Base-by-base conservation (phyloP, 2,797 vertebrate species). In the Catostomus latipinnis region DNA sequence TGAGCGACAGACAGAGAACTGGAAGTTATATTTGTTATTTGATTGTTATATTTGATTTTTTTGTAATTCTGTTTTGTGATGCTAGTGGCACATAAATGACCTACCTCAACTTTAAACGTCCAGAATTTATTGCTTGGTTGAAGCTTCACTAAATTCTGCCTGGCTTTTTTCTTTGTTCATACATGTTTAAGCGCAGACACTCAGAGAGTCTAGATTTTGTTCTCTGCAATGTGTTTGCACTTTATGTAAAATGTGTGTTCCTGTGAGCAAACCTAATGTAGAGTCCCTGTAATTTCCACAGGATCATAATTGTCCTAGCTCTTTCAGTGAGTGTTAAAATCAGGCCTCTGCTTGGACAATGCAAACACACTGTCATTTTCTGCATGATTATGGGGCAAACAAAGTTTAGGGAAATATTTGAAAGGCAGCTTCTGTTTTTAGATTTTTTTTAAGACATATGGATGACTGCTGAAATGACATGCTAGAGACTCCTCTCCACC, bases 321-420 rank as follows among this genome's bases (percentile, higher is more conserved):
- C 1, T 56, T 10, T 87, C 81, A 71, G 58, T 79, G 62, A 87
- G 70, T 91, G 88, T 90, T 86, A 88, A 86, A 81, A 88, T 83
- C 75, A 88, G 86, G 87, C 83, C 85, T 86, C 74, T 83, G 85
- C 89, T 88, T 91, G 86, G 88, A 91, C 89, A 91, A 89, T 88
- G 85, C 88, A 89, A 92, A 91, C 81, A 89, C 83, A 80, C 88
- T 89, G 87, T 90, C 88, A 92, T 92, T 92, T 91, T 90, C 88
- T 84, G 80, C 88, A 88, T 93, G 90, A 93, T 93, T 92, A 92
- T 89, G 88, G 91, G 89, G 87, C 88, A 91, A 82, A 70, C 74
- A 76, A 87, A 91, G 91, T 93, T 93, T 90, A 91, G 90, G 84
- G 88, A 93, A 93, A 93, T 93, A 93, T 90, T 90, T 89, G 68